phyloP scores from a whole-genome alignment of 2,888 invertebrate species.

The Ecdyonurus torrentis region DNA sequence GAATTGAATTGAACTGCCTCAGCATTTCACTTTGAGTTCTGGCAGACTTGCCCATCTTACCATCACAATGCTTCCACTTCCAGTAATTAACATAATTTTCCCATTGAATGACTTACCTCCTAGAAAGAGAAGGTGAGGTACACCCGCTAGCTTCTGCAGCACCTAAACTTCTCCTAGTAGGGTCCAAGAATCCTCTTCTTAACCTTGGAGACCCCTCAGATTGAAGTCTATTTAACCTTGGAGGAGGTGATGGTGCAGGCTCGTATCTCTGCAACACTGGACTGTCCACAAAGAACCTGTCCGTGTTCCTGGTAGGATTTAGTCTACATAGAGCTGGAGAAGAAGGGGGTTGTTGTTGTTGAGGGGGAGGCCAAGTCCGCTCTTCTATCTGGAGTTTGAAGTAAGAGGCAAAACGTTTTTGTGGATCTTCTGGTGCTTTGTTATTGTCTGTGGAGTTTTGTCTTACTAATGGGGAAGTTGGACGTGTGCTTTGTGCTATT shows the following conservation, averaged over 20 bases:
- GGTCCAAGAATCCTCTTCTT: constrained; percentile 40
- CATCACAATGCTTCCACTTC: neutral
- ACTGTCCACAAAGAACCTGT: neutral
- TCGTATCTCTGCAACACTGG: constrained; percentile 31
- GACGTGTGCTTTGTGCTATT: constrained; percentile 4
- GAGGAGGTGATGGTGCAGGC: constrained; percentile 34
- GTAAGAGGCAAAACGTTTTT: constrained; percentile 68
- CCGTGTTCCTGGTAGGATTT: constrained; percentile 1
- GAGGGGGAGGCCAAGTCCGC: constrained; percentile 6
- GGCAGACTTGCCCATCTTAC: neutral
- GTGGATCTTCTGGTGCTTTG: constrained; percentile 24
- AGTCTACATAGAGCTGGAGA: constrained; percentile 17
- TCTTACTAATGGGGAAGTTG: neutral
- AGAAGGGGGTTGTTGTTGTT: constrained; percentile 14
- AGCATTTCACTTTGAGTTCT: neutral
- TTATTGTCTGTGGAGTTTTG: neutral
- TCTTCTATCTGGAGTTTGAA: constrained; percentile 55
- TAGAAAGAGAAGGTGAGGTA: constrained; percentile 22
- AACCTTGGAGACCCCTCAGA: constrained; percentile 28
- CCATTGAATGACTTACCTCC: constrained; percentile 25
- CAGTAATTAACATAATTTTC: neutral
- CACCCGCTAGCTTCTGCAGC: neutral
- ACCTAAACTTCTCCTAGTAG: constrained; percentile 14
- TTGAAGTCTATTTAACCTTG: constrained; percentile 26
- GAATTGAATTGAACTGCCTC: no score